Conservation (phyloP, 92 coral and sea anemone species). For the Epizoanthus ramosus region DNA sequence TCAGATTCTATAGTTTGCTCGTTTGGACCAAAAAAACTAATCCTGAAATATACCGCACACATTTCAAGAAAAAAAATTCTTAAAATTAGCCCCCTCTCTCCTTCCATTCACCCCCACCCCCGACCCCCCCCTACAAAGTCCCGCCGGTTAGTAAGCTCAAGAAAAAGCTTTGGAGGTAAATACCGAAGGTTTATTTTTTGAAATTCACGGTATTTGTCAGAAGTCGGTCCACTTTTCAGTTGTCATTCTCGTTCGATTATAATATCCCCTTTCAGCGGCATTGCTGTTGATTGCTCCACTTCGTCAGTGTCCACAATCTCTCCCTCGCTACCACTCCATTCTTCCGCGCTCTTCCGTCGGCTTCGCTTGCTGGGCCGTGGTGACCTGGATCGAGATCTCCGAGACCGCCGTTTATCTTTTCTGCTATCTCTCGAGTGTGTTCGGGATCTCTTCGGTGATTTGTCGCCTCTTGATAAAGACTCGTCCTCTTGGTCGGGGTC, state of each 20-base stretch:
- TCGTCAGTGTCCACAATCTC: conserved; percentile 54
- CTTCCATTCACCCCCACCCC: no score
- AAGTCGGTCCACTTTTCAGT: conserved; percentile 1
- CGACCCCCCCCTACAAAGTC: no score
- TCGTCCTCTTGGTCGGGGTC: conserved; percentile 80
- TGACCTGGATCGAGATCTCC: conserved; percentile 73
- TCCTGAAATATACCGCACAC: no score
- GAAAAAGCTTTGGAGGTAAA: no score
- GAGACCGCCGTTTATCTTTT: conserved; percentile 75
- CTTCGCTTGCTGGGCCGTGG: conserved; percentile 71
- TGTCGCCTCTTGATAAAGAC: conserved; percentile 49
- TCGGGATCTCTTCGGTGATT: conserved; percentile 69
- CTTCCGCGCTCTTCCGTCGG: conserved; percentile 51
- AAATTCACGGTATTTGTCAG: neutral
- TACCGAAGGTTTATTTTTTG: no score
- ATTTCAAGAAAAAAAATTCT: no score
- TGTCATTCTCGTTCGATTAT: conserved; percentile 21
- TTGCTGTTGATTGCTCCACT: neutral
- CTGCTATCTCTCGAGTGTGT: conserved; percentile 63
- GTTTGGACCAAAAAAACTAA: no score
- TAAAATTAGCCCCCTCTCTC: no score
- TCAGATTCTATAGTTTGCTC: no score
- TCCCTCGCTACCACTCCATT: conserved; percentile 57
- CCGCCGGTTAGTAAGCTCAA: no score
- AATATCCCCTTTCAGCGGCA: conserved; percentile 2